phyloP scores from a whole-genome alignment of 2,888 invertebrate species.

The Hofmannophila pseudospretella region DNA sequence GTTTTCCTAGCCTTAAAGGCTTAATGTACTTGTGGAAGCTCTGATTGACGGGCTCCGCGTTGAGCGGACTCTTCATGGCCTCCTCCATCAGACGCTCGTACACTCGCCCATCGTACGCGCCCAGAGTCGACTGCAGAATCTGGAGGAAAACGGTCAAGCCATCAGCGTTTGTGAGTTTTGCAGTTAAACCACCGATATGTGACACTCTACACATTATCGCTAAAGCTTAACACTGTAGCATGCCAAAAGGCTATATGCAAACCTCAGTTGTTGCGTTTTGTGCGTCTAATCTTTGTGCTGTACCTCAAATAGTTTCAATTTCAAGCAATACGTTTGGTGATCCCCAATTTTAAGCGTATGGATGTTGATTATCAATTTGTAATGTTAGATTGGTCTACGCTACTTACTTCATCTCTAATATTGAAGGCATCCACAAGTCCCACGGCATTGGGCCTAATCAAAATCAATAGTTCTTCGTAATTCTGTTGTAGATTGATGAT shows the following conservation, averaged over 20 bases:
- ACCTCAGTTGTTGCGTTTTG: too few species aligned
- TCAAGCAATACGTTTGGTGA: too few species aligned
- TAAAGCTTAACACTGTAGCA: too few species aligned
- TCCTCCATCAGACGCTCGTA: constrained; percentile 87
- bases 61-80: constrained; percentile 88
- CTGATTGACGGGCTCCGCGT: constrained; percentile 85
- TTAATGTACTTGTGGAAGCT: constrained; percentile 84
- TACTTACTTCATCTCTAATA: constrained; percentile 81
- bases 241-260: too few species aligned
- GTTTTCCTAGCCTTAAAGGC: constrained; percentile 85
- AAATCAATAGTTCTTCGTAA: constrained; percentile 81
- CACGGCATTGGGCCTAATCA: constrained; percentile 91
- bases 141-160: constrained; percentile 20
- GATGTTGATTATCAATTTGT: too few species aligned
- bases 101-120: constrained; percentile 89
- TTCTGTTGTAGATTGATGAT: constrained; percentile 77
- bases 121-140: constrained; percentile 83
- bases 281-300: too few species aligned
- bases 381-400: too few species aligned
- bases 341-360: too few species aligned
- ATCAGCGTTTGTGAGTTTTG: too few species aligned
- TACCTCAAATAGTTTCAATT: too few species aligned
- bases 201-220: too few species aligned
- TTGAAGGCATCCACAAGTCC: constrained; percentile 94
- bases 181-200: too few species aligned